Percentiles rank a stretch among this genome's conserved stretches.
phyloP scores from a whole-genome alignment of 2,797 vertebrate genomes.

The Pyrocephalus nanus region DNA sequence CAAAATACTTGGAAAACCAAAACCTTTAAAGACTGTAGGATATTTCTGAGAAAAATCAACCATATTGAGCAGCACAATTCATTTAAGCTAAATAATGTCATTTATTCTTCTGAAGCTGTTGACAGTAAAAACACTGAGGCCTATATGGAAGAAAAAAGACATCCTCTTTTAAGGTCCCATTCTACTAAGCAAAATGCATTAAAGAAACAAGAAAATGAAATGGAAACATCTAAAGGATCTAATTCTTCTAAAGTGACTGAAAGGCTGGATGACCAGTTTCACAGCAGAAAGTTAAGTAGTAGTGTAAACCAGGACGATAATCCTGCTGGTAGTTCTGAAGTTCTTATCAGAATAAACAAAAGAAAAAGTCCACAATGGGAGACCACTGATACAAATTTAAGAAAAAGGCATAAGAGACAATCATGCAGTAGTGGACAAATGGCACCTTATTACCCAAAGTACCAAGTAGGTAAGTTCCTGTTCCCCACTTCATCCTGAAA shows the following conservation, averaged over 20 bases:
- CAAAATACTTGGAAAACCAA: conserved; percentile 83
- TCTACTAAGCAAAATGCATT: conserved; percentile 62
- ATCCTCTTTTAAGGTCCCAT: conserved; percentile 74
- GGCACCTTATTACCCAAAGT: conserved; percentile 85
- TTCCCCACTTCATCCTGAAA: conserved; percentile 70
- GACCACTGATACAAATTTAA: conserved; percentile 72
- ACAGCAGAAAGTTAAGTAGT: conserved; percentile 64
- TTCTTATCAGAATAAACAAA: conserved; percentile 76
- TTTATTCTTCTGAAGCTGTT: conserved; percentile 69
- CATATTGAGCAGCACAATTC: conserved; percentile 82
- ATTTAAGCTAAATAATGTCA: conserved; percentile 72
- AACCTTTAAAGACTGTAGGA: conserved; percentile 91
- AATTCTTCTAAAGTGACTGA: conserved; percentile 53
- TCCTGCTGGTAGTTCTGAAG: conserved; percentile 63
- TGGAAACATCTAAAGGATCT: conserved; percentile 58
- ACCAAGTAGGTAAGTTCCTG: conserved; percentile 89
- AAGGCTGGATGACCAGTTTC: conserved; percentile 56
- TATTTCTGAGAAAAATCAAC: conserved; percentile 95
- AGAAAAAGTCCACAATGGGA: conserved; percentile 78
- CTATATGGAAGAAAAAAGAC: conserved; percentile 66
- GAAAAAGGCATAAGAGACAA: conserved; percentile 77
- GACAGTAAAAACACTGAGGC: conserved; percentile 55
- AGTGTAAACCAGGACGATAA: conserved; percentile 54
- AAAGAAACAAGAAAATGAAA: conserved; percentile 53
- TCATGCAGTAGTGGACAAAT: conserved; percentile 78